These are phyloP conservation scores for Ophion slaviceki DNA, from an alignment of 2,888 invertebrate genomes.

Conservation along the genomic window DNA sequence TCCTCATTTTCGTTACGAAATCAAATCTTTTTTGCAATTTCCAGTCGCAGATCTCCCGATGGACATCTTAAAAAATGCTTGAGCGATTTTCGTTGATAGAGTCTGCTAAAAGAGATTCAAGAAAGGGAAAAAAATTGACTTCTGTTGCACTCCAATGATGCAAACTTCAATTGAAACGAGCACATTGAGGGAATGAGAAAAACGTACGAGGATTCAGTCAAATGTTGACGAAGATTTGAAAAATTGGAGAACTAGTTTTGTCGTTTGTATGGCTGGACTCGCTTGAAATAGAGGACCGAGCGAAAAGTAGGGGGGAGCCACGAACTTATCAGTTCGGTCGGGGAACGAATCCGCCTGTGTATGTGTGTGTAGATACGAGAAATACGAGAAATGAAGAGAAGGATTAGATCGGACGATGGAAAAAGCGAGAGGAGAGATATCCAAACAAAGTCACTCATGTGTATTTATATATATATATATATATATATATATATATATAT, in stretches of 20 bases:
- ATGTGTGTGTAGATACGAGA: background rate
- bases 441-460: background rate
- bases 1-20: no score
- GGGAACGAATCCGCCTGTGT: background rate
- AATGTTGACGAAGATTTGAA: background rate
- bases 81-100: no score
- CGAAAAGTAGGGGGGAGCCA: background rate
- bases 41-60: no score
- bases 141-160: no score
- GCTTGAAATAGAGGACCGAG: background rate
- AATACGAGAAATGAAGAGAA: slow-evolving; percentile 22
- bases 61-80: no score
- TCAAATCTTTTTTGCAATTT: no score
- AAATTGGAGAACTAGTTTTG: background rate
- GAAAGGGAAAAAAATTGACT: no score
- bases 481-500: no score
- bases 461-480: no score
- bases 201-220: background rate
- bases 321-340: background rate
- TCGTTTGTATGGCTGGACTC: background rate
- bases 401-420: slow-evolving; percentile 10
- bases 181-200: background rate
- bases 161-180: no score
- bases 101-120: no score
- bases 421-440: slow-evolving; percentile 12